Evolutionary conservation across 2,888 invertebrate genomes (phyloP).

Genomic region (Smittia aterrima): DNA sequence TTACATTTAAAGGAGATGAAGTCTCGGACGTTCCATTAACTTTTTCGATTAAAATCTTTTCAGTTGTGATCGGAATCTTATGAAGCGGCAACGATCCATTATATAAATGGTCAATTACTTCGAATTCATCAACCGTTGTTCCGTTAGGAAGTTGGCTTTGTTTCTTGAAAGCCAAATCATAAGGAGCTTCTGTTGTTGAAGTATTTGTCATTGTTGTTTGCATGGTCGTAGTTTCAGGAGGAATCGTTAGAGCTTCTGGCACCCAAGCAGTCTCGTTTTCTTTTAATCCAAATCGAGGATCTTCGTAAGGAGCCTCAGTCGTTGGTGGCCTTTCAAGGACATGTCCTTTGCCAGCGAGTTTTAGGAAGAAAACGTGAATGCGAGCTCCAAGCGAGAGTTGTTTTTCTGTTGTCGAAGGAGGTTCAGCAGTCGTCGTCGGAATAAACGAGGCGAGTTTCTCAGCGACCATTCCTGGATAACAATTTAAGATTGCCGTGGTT

Average conservation of each 20-base stretch:
- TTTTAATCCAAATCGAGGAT: not conserved
- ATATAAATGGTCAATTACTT: too few species aligned
- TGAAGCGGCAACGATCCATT: too few species aligned
- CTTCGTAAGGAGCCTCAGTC: not conserved
- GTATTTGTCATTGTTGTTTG: not conserved
- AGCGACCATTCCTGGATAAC: conserved; percentile 5
- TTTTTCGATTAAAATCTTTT: too few species aligned
- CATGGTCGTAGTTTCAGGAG: conserved; percentile 9
- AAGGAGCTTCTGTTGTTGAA: not conserved
- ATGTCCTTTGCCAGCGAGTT: not conserved
- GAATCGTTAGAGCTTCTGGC: conserved; percentile 19
- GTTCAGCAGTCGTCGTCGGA: not conserved
- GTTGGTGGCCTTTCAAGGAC: not conserved
- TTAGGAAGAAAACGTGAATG: conserved; percentile 14
- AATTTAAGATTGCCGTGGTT: conserved; percentile 9
- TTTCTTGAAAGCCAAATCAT: not conserved
- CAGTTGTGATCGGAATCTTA: too few species aligned
- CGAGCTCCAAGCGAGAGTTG: not conserved
- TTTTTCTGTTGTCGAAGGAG: not conserved
- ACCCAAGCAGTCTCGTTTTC: not conserved
- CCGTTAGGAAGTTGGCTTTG: too few species aligned
- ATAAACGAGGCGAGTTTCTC: not conserved
- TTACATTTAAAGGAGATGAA: too few species aligned
- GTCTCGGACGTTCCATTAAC: too few species aligned
- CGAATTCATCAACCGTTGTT: too few species aligned